A percentile compares a stretch with the other conserved stretches of the same genome.
Evolutionary conservation across 2,888 invertebrate species (phyloP).

Genomic region (Leistus spinibarbis): DNA sequence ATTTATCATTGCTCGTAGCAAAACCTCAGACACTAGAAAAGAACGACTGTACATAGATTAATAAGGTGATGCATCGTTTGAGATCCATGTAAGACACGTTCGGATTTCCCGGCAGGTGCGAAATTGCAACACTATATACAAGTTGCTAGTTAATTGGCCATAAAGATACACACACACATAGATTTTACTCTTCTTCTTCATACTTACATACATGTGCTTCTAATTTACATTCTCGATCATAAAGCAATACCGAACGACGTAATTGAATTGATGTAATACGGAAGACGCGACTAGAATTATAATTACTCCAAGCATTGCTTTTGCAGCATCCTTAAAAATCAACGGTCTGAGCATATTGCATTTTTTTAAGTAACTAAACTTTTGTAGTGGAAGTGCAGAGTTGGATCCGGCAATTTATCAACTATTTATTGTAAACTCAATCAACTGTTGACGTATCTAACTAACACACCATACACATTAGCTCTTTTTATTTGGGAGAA

Average conservation of each 20-base stretch:
- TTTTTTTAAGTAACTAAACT: too few relatives aligned
- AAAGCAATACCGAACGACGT: constrained; percentile 4
- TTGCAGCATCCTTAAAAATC: too few relatives aligned
- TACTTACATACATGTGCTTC: neutral
- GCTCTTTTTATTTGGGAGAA: too few relatives aligned
- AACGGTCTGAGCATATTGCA: too few relatives aligned
- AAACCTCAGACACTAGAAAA: neutral
- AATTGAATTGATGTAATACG: constrained; percentile 37
- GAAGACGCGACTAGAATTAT: constrained; percentile 25
- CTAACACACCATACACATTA: too few relatives aligned
- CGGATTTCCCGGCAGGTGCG: constrained; percentile 16
- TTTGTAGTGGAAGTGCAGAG: too few relatives aligned
- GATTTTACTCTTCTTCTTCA: neutral
- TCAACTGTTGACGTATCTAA: too few relatives aligned
- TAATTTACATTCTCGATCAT: constrained; percentile 31
- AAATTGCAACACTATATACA: constrained; percentile 28
- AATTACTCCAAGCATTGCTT: constrained; percentile 8
- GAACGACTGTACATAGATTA: neutral
- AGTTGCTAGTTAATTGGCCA: constrained; percentile 23
- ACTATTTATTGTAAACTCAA: too few relatives aligned
- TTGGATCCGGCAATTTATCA: too few relatives aligned
- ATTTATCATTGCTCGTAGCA: neutral
- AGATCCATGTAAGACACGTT: constrained; percentile 3
- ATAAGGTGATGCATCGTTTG: constrained; percentile 1
- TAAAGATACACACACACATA: constrained; percentile 8